Evolutionary conservation across 1,140 invertebrate genomes (phyloP).

Genomic region (Harpegnathos saltator): DNA sequence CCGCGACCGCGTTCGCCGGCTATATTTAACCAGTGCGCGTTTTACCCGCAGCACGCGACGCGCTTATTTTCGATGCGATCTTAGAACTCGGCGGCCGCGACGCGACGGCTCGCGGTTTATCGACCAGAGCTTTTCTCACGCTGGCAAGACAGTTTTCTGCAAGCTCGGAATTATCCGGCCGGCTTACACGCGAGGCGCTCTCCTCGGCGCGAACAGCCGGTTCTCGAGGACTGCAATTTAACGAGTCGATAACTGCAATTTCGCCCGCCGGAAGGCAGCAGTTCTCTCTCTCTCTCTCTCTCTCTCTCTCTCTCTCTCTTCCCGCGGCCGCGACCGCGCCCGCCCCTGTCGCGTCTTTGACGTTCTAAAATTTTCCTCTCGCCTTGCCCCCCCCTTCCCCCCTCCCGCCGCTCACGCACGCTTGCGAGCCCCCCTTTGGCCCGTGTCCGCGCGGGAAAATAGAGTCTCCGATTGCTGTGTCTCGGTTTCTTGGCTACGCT

Average conservation of each 20-base stretch:
- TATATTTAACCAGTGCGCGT: constrained; percentile 62
- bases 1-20: constrained; percentile 17
- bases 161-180: constrained; percentile 58
- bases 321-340: no score
- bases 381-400: no score
- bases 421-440: neutral
- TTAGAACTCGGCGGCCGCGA: constrained; percentile 61
- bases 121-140: constrained; percentile 73
- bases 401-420: no score
- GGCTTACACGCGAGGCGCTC: constrained; percentile 31
- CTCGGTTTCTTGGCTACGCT: constrained; percentile 24
- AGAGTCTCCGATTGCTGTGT: constrained; percentile 32
- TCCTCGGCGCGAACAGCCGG: neutral
- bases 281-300: neutral
- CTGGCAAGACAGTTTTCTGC: constrained; percentile 71
- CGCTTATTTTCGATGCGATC: constrained; percentile 68
- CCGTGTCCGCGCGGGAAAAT: constrained; percentile 13
- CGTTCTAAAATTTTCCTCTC: constrained; percentile 31
- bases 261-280: constrained; percentile 61
- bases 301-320: no score
- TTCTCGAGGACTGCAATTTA: neutral
- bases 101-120: constrained; percentile 57
- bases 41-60: constrained; percentile 57
- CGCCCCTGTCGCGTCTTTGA: no score
- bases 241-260: constrained; percentile 65